phyloP scores from a whole-genome alignment of 2,888 invertebrate species.

The Smittia aterrima region DNA sequence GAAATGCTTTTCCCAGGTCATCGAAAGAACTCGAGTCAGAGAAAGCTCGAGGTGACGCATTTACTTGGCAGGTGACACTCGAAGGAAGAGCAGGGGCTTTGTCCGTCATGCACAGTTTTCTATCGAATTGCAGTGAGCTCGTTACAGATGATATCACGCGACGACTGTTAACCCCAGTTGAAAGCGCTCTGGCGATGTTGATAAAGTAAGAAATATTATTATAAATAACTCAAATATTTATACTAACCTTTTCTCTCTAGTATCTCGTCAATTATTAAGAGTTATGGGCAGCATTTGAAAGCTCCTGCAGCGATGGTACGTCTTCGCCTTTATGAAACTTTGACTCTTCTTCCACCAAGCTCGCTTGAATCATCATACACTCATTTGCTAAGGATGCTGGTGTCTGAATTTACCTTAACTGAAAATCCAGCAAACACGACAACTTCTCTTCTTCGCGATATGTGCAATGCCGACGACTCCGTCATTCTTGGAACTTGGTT shows the following conservation, averaged over 20 bases:
- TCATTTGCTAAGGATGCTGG: slow-evolving; percentile 83
- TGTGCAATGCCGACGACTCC: slow-evolving; percentile 86
- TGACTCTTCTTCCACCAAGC: slow-evolving; percentile 72
- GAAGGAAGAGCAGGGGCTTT: slow-evolving; percentile 96
- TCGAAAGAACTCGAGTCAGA: slow-evolving; percentile 96
- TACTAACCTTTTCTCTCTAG: slow-evolving; percentile 54
- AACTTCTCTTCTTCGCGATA: slow-evolving; percentile 74
- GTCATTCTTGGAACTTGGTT: slow-evolving; percentile 93
- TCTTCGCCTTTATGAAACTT: slow-evolving; percentile 85
- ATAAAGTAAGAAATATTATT: slow-evolving; percentile 68
- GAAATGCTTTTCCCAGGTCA: slow-evolving; percentile 96
- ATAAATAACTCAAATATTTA: not conserved
- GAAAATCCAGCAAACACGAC: slow-evolving; percentile 92
- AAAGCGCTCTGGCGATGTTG: slow-evolving; percentile 92
- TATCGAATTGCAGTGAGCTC: slow-evolving; percentile 86
- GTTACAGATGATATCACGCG: slow-evolving; percentile 89
- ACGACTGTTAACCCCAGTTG: slow-evolving; percentile 85
- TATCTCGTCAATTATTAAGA: slow-evolving; percentile 78
- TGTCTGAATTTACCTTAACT: slow-evolving; percentile 90
- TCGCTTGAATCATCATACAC: slow-evolving; percentile 83
- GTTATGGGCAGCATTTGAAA: slow-evolving; percentile 88
- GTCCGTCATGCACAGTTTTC: slow-evolving; percentile 91
- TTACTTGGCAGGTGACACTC: slow-evolving; percentile 98
- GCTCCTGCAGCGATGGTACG: slow-evolving; percentile 93
- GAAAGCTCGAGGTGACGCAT: slow-evolving; percentile 92